Evolutionary conservation across 2,888 invertebrate species (phyloP).

Genomic region (Leucoptera coffeella): DNA sequence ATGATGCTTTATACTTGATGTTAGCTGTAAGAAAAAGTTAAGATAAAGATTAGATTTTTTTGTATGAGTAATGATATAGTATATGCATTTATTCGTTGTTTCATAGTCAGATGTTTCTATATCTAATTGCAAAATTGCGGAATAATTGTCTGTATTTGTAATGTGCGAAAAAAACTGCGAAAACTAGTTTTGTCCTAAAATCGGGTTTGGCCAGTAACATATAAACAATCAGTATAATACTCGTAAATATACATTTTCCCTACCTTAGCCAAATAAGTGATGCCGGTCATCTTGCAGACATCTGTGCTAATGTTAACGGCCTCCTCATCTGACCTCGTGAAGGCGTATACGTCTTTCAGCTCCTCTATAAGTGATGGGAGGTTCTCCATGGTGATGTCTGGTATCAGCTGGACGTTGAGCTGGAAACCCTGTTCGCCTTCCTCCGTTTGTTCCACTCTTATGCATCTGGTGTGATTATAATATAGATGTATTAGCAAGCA

Average conservation of each 20-base stretch:
- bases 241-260: no score
- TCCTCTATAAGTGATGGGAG: conserved; percentile 23
- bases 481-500: neutral
- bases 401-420: conserved; percentile 41
- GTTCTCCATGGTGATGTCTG: conserved; percentile 21
- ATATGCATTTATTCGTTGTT: no score
- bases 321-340: conserved; percentile 11
- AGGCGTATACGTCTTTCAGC: conserved; percentile 16
- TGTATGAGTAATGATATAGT: no score
- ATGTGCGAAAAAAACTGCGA: no score
- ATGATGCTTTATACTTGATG: conserved; percentile 50
- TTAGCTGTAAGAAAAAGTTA: conserved; percentile 26
- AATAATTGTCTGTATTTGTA: no score
- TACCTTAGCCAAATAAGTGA: conserved; percentile 53
- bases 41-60: no score
- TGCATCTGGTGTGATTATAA: conserved; percentile 24
- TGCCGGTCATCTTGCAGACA: conserved; percentile 40
- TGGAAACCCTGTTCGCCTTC: conserved; percentile 29
- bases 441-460: conserved; percentile 35
- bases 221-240: no score
- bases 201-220: no score
- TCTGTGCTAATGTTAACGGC: conserved; percentile 28
- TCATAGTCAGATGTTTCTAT: no score
- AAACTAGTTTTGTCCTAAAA: no score
- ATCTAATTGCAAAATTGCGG: no score